Evolutionary conservation across 1,140 invertebrate species (phyloP).

Genomic region (Diuraphis noxia): DNA sequence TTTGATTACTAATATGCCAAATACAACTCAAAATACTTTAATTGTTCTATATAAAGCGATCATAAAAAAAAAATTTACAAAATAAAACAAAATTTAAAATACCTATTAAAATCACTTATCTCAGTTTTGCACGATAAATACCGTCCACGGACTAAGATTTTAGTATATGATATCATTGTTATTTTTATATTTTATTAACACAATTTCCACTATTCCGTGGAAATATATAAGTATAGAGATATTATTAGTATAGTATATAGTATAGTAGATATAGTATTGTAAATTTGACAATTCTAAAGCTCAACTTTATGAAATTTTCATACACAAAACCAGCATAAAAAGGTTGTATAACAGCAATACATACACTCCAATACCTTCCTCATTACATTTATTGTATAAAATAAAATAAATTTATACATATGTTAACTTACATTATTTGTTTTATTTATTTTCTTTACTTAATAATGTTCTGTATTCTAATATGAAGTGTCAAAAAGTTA

Average conservation of each 20-base stretch:
- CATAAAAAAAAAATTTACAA: neutral
- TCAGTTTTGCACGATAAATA: neutral
- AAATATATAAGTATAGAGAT: neutral
- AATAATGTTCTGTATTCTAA: neutral
- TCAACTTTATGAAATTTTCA: neutral
- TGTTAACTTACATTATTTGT: neutral
- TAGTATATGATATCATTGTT: too few species aligned
- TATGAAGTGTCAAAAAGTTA: neutral
- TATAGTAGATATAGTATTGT: too few species aligned
- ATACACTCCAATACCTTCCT: too few species aligned
- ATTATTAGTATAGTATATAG: too few species aligned
- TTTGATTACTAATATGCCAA: neutral
- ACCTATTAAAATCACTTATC: too few species aligned
- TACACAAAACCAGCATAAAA: neutral
- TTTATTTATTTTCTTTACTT: neutral
- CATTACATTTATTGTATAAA: neutral
- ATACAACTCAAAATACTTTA: neutral
- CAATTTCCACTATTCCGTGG: neutral
- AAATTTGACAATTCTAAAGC: neutral
- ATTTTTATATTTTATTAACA: slow-evolving; percentile 5
- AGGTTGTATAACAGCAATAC: neutral
- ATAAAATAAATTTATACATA: neutral
- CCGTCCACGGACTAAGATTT: too few species aligned
- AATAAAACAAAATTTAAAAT: too few species aligned
- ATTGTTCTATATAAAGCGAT: neutral